Base-by-base conservation (phyloP, 2,113 vertebrate genomes). In the Clupea harengus region DNA sequence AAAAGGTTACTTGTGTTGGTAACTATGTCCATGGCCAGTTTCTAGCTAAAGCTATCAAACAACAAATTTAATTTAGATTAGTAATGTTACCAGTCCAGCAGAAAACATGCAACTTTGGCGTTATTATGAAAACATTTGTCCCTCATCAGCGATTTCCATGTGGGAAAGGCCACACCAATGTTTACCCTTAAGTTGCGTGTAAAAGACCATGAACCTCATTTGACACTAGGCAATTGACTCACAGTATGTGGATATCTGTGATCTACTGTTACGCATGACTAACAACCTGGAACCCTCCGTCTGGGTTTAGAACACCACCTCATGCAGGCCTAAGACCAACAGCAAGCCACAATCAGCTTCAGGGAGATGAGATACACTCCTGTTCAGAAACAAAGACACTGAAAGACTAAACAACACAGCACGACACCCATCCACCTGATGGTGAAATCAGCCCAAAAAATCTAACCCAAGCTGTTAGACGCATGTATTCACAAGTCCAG, bases 361-460 rank as follows among this genome's bases (percentile, higher is more conserved):
- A 7, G 49, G 75, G 25, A 78, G 72, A 32, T 39, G 72, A 78
- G 89, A 87, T 88, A 88, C 81, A 85, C 87, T 67, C 52, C 81
- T 50, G 49, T 45, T 20, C n/a, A 64, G 82, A 84, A 86, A 89
- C 83, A 89, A 86, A 88, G 45, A 45, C n/a, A 25, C n/a, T 54
- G 28, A 64, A 10, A 88, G 89, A 82, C 87, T 82, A 82, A 90
- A 85, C 85, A 86, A 52, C 81, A 20, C 25, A 82, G 72, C 64
- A 67, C 8, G 64, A 83, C 45, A 47, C 54, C 17, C 20, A 60
- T 39, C 28, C 47, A 64, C 45, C 46, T 60, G 46, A 50, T 78
- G 87, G 54, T 86, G 64, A 72, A 82, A 84, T 84, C 46, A 83
- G 32, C 67, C 45, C n/a, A n/a, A 2, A 17, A 46, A 85, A 52